Evolutionary conservation across 2,888 invertebrate species (phyloP).

Genomic region (Cotesia congregata): DNA sequence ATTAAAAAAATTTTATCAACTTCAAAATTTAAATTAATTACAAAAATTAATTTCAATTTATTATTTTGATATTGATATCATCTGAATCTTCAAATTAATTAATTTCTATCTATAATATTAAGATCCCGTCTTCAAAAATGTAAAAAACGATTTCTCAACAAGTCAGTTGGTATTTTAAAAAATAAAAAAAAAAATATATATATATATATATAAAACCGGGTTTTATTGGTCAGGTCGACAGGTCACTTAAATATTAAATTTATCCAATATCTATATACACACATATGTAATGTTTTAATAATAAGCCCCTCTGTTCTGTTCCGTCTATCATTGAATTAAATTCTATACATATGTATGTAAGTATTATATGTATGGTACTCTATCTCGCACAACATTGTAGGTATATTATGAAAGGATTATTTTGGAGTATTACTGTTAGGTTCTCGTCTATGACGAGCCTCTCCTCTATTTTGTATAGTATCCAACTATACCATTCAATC

Average conservation of each 20-base stretch:
- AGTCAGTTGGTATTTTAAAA: no score
- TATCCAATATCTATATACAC: background rate
- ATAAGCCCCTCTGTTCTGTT: slow-evolving; percentile 7
- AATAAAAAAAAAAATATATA: no score
- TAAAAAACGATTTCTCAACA: no score
- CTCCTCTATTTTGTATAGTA: background rate
- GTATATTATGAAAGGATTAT: slow-evolving; percentile 41
- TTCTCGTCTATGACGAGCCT: slow-evolving; percentile 8
- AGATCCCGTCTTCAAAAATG: no score
- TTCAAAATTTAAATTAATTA: no score
- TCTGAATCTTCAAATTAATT: no score
- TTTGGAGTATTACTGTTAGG: background rate
- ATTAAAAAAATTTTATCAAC: no score
- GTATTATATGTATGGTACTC: slow-evolving; percentile 35
- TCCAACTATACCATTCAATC: slow-evolving; percentile 22
- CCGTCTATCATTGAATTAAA: slow-evolving; percentile 18
- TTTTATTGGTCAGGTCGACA: background rate
- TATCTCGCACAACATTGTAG: no score
- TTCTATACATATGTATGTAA: slow-evolving; percentile 45
- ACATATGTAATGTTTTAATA: background rate
- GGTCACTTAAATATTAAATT: background rate
- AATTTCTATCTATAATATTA: no score
- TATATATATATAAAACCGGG: background rate
- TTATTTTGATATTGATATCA: no score
- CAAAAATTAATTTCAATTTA: no score